phyloP scores from a whole-genome alignment of 2,113 vertebrate genomes.

The Serinus canaria region DNA sequence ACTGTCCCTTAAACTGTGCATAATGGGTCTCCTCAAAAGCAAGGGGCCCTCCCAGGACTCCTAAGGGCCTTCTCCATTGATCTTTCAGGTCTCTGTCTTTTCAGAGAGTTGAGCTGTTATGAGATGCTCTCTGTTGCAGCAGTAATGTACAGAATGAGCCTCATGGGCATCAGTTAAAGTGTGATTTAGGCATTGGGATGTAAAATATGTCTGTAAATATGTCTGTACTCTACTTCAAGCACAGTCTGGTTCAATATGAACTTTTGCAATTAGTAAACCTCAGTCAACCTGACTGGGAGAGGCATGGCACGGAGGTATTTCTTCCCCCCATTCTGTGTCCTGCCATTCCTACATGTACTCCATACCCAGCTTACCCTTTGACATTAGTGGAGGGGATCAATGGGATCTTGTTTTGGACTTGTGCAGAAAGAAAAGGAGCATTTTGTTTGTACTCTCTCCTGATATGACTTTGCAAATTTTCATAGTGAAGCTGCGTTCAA shows the following conservation, averaged over 20 bases:
- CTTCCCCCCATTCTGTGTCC: neutral
- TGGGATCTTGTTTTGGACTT: neutral
- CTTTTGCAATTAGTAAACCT: neutral
- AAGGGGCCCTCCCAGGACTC: neutral
- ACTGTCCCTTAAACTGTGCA: neutral
- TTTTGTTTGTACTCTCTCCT: neutral
- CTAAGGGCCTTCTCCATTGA: neutral
- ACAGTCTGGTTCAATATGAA: neutral
- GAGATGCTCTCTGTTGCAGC: neutral
- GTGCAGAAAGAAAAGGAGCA: neutral
- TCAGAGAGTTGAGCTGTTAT: neutral
- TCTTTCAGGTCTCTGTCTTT: neutral
- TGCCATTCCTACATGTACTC: neutral
- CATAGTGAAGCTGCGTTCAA: neutral
- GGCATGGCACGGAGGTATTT: neutral
- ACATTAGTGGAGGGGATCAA: neutral
- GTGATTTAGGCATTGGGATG: neutral
- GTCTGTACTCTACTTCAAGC: neutral
- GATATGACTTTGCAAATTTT: neutral
- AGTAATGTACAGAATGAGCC: neutral
- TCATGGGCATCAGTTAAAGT: neutral
- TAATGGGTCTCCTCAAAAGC: neutral
- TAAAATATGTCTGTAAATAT: neutral
- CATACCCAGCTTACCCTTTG: neutral
- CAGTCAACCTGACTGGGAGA: neutral